phyloP scores from a whole-genome alignment of 1,140 invertebrate genomes.

The Eriosoma lanigerum region DNA sequence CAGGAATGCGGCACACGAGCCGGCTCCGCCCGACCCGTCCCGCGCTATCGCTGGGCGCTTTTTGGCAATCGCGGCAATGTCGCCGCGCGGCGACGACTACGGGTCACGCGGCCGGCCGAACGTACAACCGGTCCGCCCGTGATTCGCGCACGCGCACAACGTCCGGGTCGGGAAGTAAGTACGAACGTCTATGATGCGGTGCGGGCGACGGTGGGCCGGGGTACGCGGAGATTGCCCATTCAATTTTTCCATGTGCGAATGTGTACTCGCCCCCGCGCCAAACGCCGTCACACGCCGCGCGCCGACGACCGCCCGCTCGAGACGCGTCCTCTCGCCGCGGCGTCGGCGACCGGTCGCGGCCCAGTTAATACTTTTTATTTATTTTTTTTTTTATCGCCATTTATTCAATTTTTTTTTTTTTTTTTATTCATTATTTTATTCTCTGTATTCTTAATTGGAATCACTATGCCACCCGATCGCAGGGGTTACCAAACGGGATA shows the following conservation, averaged over 20 bases:
- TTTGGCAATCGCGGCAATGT: constrained; percentile 38
- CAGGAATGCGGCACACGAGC: constrained; percentile 37
- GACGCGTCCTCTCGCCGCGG: background rate
- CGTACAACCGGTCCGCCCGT: constrained; percentile 21
- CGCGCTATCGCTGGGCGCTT: background rate
- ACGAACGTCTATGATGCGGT: background rate
- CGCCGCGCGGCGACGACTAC: background rate
- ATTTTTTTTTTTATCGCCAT: background rate
- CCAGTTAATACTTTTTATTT: constrained; percentile 12
- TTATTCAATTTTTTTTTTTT: too few relatives aligned
- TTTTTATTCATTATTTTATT: too few relatives aligned
- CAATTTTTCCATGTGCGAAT: constrained; percentile 23
- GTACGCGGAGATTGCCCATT: constrained; percentile 17
- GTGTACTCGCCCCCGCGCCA: background rate
- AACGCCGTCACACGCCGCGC: background rate
- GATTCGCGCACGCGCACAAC: background rate
- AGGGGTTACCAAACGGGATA: constrained; percentile 33
- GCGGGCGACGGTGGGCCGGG: background rate
- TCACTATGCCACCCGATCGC: background rate
- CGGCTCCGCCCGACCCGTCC: background rate
- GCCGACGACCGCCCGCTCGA: too few relatives aligned
- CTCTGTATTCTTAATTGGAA: background rate
- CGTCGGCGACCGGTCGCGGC: constrained; percentile 4
- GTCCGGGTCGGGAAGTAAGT: background rate
- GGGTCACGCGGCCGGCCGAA: constrained; percentile 14